These are phyloP conservation scores for Drosophila nr. fundita DNA, from an alignment of 2,888 invertebrate genomes.

Conservation along the genomic window DNA sequence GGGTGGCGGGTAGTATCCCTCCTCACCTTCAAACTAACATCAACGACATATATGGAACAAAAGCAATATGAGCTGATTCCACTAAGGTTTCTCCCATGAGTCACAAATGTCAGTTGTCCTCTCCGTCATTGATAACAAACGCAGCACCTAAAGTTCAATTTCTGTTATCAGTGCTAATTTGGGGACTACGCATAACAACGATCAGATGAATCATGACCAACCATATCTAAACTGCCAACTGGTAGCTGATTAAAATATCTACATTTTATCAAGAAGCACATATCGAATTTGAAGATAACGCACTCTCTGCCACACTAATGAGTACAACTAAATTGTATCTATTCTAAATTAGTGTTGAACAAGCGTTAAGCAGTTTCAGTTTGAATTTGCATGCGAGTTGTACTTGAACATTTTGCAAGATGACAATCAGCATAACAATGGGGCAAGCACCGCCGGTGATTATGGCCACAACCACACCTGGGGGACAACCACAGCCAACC, in stretches of 20 bases:
- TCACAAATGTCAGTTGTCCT: slow-evolving; percentile 19
- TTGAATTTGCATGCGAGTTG: not conserved
- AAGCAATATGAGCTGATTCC: slow-evolving; percentile 2
- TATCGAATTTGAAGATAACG: slow-evolving; percentile 23
- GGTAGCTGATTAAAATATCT: slow-evolving; percentile 33
- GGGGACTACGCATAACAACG: slow-evolving; percentile 10
- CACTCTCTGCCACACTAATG: slow-evolving; percentile 2
- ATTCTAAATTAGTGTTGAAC: slow-evolving; percentile 27
- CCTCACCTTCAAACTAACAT: not conserved
- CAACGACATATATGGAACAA: not conserved
- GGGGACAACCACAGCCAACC: not conserved
- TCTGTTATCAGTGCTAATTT: slow-evolving; percentile 28
- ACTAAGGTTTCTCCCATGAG: slow-evolving; percentile 25
- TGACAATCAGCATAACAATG: slow-evolving; percentile 45
- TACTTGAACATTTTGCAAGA: slow-evolving; percentile 1
- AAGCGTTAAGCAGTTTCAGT: slow-evolving; percentile 11
- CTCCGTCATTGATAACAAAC: not conserved
- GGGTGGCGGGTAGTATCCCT: not conserved
- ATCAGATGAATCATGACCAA: slow-evolving; percentile 39
- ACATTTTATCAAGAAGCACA: slow-evolving; percentile 27
- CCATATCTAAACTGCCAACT: slow-evolving; percentile 33
- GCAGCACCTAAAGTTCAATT: slow-evolving; percentile 1
- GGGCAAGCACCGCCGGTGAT: slow-evolving; percentile 12
- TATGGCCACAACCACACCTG: slow-evolving; percentile 18
- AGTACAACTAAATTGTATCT: not conserved